These are phyloP conservation scores for Lucilia sericata DNA, from an alignment of 1,140 invertebrate genomes.

Conservation along the genomic window DNA sequence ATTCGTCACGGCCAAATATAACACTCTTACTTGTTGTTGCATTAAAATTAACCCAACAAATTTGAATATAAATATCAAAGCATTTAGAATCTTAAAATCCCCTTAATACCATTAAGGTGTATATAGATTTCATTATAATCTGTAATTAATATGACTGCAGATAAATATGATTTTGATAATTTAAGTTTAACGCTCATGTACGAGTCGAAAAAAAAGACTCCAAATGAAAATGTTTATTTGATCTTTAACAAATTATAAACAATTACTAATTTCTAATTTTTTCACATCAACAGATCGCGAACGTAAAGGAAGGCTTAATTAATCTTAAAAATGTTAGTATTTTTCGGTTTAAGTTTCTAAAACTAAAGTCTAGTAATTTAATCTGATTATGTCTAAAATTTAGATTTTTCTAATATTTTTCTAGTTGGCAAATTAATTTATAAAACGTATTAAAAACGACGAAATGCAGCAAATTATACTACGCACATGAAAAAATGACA, in stretches of 20 bases:
- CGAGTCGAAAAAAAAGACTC: not conserved
- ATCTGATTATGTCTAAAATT: constrained; percentile 5
- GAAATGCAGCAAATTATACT: not conserved
- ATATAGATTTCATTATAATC: not conserved
- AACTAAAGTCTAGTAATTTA: not conserved
- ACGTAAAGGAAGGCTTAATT: constrained; percentile 5
- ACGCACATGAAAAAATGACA: not conserved
- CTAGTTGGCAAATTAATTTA: not conserved
- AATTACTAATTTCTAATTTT: not conserved
- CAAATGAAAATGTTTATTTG: not conserved
- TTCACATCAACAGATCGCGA: not conserved
- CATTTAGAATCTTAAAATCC: not conserved
- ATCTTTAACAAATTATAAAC: not conserved
- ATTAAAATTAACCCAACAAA: too few species aligned
- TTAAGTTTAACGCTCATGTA: too few species aligned
- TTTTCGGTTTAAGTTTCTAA: too few species aligned
- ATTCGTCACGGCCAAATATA: too few species aligned
- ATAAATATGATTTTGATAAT: not conserved
- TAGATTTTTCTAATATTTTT: constrained; percentile 8
- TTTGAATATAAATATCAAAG: too few species aligned
- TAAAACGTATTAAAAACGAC: not conserved
- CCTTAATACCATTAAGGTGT: not conserved
- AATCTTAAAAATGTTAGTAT: not conserved
- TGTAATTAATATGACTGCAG: not conserved
- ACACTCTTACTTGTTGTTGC: too few species aligned